These are phyloP conservation scores for Malacosoma neustria DNA, from an alignment of 2,888 invertebrate genomes.

Conservation along the genomic window DNA sequence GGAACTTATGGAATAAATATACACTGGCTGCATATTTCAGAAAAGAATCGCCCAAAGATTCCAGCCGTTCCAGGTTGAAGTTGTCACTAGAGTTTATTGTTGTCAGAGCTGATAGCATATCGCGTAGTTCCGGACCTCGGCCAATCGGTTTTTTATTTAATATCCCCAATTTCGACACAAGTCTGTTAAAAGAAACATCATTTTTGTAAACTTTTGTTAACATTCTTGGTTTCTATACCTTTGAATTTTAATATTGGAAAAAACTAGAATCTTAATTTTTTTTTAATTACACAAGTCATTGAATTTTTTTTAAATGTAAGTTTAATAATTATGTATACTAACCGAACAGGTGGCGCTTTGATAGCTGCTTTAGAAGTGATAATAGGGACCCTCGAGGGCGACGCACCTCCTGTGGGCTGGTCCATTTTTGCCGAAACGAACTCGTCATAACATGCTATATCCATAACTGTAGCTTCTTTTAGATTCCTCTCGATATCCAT, in stretches of 20 bases:
- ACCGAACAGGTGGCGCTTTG: slow-evolving; percentile 37
- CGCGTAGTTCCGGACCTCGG: slow-evolving; percentile 62
- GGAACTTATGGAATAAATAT: slow-evolving; percentile 81
- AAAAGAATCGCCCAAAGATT: slow-evolving; percentile 93
- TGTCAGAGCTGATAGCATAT: slow-evolving; percentile 78
- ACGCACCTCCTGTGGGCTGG: too few relatives aligned
- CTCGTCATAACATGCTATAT: slow-evolving; percentile 80
- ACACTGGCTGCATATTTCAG: slow-evolving; percentile 86
- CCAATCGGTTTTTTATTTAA: slow-evolving; percentile 20
- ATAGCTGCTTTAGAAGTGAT: slow-evolving; percentile 19
- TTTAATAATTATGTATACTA: too few relatives aligned
- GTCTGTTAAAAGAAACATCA: background rate
- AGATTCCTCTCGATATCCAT: slow-evolving; percentile 78
- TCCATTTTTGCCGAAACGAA: slow-evolving; percentile 63
- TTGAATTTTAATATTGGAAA: too few relatives aligned
- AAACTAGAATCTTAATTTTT: too few relatives aligned
- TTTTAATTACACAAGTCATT: too few relatives aligned
- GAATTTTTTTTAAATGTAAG: too few relatives aligned
- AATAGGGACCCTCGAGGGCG: background rate
- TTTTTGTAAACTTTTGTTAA: too few relatives aligned
- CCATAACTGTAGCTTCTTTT: slow-evolving; percentile 74
- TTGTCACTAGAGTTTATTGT: slow-evolving; percentile 82
- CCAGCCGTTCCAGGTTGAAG: slow-evolving; percentile 86
- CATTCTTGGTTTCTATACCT: too few relatives aligned
- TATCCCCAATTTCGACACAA: slow-evolving; percentile 25